Conservation (phyloP, 2,113 vertebrate species). For the Meriones unguiculatus region DNA sequence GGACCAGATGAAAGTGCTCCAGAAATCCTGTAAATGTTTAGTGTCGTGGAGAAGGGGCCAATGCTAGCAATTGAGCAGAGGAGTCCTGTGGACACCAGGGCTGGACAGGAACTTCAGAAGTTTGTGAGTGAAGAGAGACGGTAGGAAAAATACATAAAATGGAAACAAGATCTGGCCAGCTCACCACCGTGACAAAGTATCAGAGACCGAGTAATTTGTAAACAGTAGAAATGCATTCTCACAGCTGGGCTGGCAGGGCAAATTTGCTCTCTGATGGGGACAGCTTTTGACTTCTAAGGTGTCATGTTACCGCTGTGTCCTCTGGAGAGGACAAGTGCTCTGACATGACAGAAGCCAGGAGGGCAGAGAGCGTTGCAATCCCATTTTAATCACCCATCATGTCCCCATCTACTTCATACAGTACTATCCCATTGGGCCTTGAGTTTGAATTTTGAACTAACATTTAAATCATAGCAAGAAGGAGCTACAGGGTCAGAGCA, state of each 20-base stretch:
- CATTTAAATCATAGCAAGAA: neutral
- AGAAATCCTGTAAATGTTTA: neutral
- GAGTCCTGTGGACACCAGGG: neutral
- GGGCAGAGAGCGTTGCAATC: neutral
- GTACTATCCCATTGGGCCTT: neutral
- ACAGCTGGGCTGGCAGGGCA: neutral
- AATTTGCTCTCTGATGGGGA: neutral
- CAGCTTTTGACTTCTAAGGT: neutral
- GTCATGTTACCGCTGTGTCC: neutral
- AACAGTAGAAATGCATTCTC: neutral
- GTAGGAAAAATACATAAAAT: neutral
- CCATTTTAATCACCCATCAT: neutral
- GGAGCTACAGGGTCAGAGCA: neutral
- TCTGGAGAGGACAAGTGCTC: neutral
- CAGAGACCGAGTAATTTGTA: neutral
- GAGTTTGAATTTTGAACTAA: neutral
- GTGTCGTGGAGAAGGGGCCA: no score
- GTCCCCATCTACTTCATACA: neutral
- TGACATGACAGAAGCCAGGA: neutral
- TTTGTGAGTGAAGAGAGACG: neutral
- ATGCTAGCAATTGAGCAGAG: neutral
- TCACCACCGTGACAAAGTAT: neutral
- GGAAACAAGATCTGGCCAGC: neutral
- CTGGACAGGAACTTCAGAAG: no score
- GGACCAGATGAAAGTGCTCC: neutral